Conservation (phyloP, 2,797 vertebrate species). For the Epinephelus coioides region DNA sequence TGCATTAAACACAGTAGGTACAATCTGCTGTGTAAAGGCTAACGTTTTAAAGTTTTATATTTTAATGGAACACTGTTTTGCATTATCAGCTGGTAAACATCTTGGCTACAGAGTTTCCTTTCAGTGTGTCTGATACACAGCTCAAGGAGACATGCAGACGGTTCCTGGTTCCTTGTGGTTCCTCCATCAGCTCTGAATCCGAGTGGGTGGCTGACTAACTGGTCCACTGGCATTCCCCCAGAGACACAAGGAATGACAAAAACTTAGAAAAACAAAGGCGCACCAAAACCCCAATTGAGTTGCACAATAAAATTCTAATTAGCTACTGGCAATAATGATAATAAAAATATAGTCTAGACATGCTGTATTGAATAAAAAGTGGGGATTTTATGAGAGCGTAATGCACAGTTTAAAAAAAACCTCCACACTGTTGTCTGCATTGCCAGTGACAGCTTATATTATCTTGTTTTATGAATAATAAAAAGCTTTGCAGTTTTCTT, state of each 20-base stretch:
- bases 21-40: neutral
- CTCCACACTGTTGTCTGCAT: slow-evolving; percentile 65
- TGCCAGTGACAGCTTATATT: slow-evolving; percentile 75
- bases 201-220: slow-evolving; percentile 81
- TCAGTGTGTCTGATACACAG: slow-evolving; percentile 22
- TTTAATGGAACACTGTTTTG: neutral
- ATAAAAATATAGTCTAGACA: slow-evolving; percentile 87
- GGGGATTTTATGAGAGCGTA: slow-evolving; percentile 79
- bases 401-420: slow-evolving; percentile 69
- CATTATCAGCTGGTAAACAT: slow-evolving; percentile 28
- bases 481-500: slow-evolving; percentile 73
- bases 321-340: slow-evolving; percentile 84
- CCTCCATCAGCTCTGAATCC: slow-evolving; percentile 65
- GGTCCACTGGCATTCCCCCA: slow-evolving; percentile 77
- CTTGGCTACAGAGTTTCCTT: slow-evolving; percentile 25
- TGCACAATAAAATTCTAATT: slow-evolving; percentile 85
- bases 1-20: neutral
- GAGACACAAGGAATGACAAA: slow-evolving; percentile 84
- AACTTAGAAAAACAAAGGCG: slow-evolving; percentile 82
- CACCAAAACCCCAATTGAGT: slow-evolving; percentile 79
- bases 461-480: slow-evolving; percentile 85
- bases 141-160: slow-evolving; percentile 68
- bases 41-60: neutral
- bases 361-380: slow-evolving; percentile 81
- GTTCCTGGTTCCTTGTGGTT: slow-evolving; percentile 75